Conservation (phyloP, 2,113 vertebrate species). For the Cnemophilus loriae region DNA sequence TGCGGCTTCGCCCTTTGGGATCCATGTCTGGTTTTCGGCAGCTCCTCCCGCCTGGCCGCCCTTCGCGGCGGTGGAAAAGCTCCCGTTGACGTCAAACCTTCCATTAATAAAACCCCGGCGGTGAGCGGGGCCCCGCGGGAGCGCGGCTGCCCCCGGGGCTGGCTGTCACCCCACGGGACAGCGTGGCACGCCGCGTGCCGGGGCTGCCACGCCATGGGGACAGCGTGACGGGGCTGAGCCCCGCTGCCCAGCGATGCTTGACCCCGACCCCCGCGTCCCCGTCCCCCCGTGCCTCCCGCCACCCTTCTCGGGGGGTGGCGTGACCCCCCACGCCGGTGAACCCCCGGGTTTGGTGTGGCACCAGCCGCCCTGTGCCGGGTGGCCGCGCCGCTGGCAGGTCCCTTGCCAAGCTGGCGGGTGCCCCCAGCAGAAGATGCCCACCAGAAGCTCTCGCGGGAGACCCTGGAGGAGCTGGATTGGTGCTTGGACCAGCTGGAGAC, state of each 20-base stretch:
- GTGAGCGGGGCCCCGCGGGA: background rate
- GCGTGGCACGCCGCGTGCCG: background rate
- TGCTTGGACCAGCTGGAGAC: conserved; percentile 95
- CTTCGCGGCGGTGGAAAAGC: conserved; percentile 47
- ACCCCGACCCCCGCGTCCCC: background rate
- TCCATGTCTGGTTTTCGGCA: conserved; percentile 44
- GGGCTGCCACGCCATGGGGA: background rate
- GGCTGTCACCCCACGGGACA: background rate
- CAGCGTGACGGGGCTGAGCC: background rate
- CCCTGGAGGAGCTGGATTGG: conserved; percentile 94
- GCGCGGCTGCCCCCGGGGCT: background rate
- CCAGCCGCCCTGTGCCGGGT: background rate
- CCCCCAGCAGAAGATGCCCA: conserved; percentile 80
- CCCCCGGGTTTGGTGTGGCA: background rate
- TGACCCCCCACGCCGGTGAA: fast-evolving
- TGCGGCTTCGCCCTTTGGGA: conserved; percentile 13
- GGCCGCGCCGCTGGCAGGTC: fast-evolving
- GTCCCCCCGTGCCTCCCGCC: fast-evolving
- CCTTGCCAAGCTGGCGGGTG: background rate
- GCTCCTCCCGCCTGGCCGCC: conserved; percentile 34
- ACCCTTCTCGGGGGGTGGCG: background rate
- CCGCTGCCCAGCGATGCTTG: background rate
- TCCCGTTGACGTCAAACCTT: conserved; percentile 63
- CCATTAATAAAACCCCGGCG: conserved; percentile 57
- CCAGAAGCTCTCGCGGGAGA: conserved; percentile 85